Conservation (phyloP, 2,797 vertebrate species). For the Psittacula derbiana region DNA sequence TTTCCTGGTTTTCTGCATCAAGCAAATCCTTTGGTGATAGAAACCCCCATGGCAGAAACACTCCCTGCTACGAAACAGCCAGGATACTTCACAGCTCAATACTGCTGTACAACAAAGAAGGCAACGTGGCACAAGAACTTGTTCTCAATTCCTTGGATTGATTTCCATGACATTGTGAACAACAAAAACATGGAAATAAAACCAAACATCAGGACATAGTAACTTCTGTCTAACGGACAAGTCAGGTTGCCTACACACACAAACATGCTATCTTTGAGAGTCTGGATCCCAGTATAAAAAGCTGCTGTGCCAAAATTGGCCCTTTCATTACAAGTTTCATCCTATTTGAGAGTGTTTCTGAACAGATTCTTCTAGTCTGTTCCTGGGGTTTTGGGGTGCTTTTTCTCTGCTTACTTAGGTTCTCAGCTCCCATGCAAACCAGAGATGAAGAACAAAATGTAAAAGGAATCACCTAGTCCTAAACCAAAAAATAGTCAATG, state of each 20-base stretch:
- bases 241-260: not conserved
- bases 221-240: not conserved
- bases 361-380: not conserved
- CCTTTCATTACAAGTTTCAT: not conserved
- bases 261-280: not conserved
- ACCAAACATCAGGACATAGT: not conserved
- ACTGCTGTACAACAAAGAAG: not conserved
- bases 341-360: not conserved
- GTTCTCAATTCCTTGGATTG: not conserved
- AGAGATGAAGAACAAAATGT: not conserved
- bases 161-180: not conserved
- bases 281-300: not conserved
- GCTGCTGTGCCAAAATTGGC: not conserved
- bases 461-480: not conserved
- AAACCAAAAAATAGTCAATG: not conserved
- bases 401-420: not conserved
- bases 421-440: not conserved
- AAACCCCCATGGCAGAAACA: not conserved
- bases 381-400: accelerated
- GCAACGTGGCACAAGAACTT: accelerated
- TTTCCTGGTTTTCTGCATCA: not conserved
- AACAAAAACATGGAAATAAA: not conserved
- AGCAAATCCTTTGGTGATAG: not conserved
- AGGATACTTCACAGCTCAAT: accelerated
- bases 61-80: not conserved